phyloP scores from a whole-genome alignment of 2,113 vertebrate species.

The Cyprinodon variegatus region DNA sequence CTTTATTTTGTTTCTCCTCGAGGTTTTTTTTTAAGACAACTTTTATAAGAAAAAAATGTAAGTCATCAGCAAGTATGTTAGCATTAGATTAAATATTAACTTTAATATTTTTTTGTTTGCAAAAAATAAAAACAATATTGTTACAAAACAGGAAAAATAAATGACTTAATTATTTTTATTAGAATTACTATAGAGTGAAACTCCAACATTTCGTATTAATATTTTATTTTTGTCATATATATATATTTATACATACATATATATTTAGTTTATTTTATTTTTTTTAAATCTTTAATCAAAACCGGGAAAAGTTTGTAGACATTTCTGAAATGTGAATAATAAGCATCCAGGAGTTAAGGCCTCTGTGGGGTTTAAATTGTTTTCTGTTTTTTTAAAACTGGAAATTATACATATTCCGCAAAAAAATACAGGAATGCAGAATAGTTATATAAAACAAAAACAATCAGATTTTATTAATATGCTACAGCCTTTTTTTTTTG shows the following conservation, averaged over 20 bases:
- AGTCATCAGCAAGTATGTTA: no score
- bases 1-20: not conserved
- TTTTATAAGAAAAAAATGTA: no score
- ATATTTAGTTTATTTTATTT: not conserved
- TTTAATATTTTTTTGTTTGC: no score
- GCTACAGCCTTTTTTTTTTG: constrained; percentile 38
- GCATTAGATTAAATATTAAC: no score
- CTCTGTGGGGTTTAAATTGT: constrained; percentile 46
- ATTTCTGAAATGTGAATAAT: not conserved
- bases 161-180: not conserved
- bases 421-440: constrained; percentile 42
- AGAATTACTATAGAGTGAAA: not conserved
- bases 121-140: no score
- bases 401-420: constrained; percentile 34
- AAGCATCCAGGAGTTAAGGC: constrained; percentile 12
- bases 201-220: not conserved
- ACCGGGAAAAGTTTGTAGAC: not conserved
- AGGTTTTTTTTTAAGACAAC: not conserved
- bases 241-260: not conserved
- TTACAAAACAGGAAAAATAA: no score
- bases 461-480: constrained; percentile 60
- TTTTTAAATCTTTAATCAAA: not conserved
- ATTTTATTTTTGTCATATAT: not conserved
- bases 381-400: constrained; percentile 11
- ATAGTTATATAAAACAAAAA: constrained; percentile 33